These are phyloP conservation scores for Sphaerophoria taeniata DNA, from an alignment of 2,888 invertebrate species.

Conservation along the genomic window DNA sequence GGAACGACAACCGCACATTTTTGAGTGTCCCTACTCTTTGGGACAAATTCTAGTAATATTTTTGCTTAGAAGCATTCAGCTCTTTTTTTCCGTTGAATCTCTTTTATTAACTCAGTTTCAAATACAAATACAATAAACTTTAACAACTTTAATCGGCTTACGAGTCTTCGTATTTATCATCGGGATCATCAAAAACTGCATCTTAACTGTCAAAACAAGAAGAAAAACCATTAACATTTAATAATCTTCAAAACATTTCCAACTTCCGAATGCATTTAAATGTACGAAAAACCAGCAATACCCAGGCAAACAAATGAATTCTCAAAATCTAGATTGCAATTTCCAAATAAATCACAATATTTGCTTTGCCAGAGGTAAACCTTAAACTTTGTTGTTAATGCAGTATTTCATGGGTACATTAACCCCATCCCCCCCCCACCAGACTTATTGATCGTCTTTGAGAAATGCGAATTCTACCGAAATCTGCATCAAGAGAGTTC, in stretches of 20 bases:
- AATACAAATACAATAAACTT: background rate
- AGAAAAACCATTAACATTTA: slow-evolving; percentile 10
- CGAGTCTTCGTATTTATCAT: background rate
- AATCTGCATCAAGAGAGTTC: slow-evolving; percentile 31
- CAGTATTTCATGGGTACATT: too few relatives aligned
- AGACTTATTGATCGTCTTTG: slow-evolving; percentile 15
- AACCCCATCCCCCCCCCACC: too few relatives aligned
- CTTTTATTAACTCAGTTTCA: background rate
- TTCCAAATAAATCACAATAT: slow-evolving; percentile 1
- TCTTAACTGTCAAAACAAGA: background rate
- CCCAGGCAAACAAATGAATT: background rate
- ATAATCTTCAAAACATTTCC: background rate
- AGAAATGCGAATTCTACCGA: slow-evolving; percentile 13
- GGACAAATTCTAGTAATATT: too few relatives aligned
- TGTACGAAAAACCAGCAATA: background rate
- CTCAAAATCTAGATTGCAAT: slow-evolving; percentile 16
- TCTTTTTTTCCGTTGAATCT: too few relatives aligned
- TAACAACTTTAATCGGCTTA: background rate
- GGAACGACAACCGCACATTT: too few relatives aligned
- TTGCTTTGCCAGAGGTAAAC: background rate
- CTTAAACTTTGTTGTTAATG: background rate
- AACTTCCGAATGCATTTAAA: background rate
- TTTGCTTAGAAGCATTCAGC: too few relatives aligned
- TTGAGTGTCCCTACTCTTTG: too few relatives aligned
- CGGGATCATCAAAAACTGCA: background rate